A percentile compares a stretch with the other conserved stretches of the same genome.
Evolutionary conservation across 1,140 invertebrate genomes (phyloP).

Genomic region (Batillaria attramentaria): DNA sequence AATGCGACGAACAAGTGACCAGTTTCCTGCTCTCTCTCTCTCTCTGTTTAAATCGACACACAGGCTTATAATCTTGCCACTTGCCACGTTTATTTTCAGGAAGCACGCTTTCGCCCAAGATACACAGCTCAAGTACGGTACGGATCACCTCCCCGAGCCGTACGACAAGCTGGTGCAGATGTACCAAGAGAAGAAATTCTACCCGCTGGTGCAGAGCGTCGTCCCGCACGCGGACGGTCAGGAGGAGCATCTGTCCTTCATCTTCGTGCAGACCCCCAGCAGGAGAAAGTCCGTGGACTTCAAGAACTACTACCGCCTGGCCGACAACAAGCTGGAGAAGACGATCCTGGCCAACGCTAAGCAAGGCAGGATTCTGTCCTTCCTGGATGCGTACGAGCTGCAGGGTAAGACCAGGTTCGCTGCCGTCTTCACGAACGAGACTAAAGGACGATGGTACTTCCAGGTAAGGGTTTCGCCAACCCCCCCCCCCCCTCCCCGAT

Average conservation of each 20-base stretch:
- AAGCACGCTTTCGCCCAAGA: conserved; percentile 50
- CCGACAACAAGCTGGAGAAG: conserved; percentile 40
- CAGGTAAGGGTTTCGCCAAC: conserved; percentile 38
- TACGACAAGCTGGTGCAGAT: conserved; percentile 60
- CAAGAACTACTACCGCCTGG: conserved; percentile 56
- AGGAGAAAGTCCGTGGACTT: conserved; percentile 45
- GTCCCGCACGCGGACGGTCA: conserved; percentile 48
- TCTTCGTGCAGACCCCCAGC: conserved; percentile 55
- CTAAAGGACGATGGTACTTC: conserved; percentile 49
- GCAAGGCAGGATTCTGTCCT: conserved; percentile 48
- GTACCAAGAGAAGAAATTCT: conserved; percentile 59
- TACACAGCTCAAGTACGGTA: conserved; percentile 60
- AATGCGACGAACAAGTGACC: too few species aligned
- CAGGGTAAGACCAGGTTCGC: conserved; percentile 60
- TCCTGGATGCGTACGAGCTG: conserved; percentile 58
- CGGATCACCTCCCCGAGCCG: conserved; percentile 58
- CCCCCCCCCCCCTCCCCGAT: too few species aligned
- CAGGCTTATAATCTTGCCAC: conserved; percentile 40
- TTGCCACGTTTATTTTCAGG: conserved; percentile 60
- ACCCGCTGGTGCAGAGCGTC: conserved; percentile 60
- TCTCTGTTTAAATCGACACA: too few species aligned
- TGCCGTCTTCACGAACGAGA: conserved; percentile 59
- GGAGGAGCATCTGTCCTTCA: conserved; percentile 59
- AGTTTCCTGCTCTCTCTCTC: too few species aligned
- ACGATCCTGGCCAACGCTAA: conserved; percentile 45